Evolutionary conservation across 2,797 vertebrate genomes (phyloP), one percentile per base, ranked within the genome.

Genomic region (Neosilurus hyrtlii): DNA sequence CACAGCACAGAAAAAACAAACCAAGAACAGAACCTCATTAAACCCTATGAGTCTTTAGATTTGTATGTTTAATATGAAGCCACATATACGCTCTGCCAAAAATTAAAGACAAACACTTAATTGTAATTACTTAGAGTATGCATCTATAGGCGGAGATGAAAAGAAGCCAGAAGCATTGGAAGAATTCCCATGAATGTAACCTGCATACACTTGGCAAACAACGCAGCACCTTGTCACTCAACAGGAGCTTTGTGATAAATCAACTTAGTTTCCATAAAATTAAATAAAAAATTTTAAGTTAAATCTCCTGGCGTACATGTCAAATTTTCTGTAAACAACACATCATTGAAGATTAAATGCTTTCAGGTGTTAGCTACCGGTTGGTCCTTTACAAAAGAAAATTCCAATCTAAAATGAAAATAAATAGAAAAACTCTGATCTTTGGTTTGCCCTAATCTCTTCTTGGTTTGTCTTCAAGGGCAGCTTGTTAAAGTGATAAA

Each of bases 221-320:
- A 20, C 5, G 15, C 35, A 22, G 71, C 49, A 75, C 52, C 37
- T 52, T 62, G 37, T 68, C 78, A 75, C 35, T 84, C 78, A 75
- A 37, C 62, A 74, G 30, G 22, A 71, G 26, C 7, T 74, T 30
- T 57, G 59, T 35, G 61, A 57, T 37, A 30, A 65, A 7, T 24
- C 7, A 62, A 52, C 16, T 24, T 62, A 18, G n/a, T 8, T 37
- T 6, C 15, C 18, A 0, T 56, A 9, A 74, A 57, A 74, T 9
- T 11, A 76, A 76, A 37, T 43, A 15, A 12, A 59, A 75, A 22
- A 14, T 4, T 63, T 14, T 22, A 35, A 59, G 52, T 37, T 11
- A 62, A 62, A n/a, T 51, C 12, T 51, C n/a, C 43, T 9, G 9
- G 63, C 20, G 9, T 9, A 4, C 16, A 15, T 30, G 43, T 63